Evolutionary conservation across 1,140 invertebrate genomes (phyloP).

Genomic region (Drosophila virilis): DNA sequence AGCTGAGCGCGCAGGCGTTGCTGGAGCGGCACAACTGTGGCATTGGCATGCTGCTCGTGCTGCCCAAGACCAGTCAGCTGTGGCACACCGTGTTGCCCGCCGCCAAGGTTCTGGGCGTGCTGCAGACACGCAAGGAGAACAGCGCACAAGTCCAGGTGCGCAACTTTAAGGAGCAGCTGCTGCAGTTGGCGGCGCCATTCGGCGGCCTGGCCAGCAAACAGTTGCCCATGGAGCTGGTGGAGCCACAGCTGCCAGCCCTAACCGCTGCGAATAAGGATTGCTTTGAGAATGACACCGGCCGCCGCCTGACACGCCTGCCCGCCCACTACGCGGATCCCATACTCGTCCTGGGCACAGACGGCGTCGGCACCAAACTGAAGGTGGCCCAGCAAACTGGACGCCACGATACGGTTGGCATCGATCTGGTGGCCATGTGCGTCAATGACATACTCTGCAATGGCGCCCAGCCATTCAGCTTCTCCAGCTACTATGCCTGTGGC

Average conservation of each 20-base stretch:
- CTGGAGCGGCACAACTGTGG: constrained; percentile 97
- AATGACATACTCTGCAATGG: constrained; percentile 98
- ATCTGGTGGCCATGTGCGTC: constrained; percentile 99
- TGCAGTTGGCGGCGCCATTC: constrained; percentile 46
- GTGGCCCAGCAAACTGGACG: constrained; percentile 92
- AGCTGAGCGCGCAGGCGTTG: constrained; percentile 90
- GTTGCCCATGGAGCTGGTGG: constrained; percentile 35
- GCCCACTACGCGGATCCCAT: constrained; percentile 91
- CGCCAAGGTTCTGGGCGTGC: constrained; percentile 71
- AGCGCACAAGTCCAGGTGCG: constrained; percentile 48
- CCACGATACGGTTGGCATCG: constrained; percentile 94
- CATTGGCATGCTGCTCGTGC: constrained; percentile 93
- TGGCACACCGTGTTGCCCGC: constrained; percentile 61
- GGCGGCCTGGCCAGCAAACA: constrained; percentile 36
- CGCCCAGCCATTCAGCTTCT: constrained; percentile 96
- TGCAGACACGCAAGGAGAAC: constrained; percentile 33
- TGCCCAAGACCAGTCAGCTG: constrained; percentile 54
- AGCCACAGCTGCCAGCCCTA: background rate
- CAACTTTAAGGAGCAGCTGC: constrained; percentile 66
- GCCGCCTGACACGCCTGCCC: constrained; percentile 60
- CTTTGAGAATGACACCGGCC: constrained; percentile 56
- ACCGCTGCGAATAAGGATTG: constrained; percentile 37
- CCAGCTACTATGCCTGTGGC: constrained; percentile 98
- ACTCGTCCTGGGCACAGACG: constrained; percentile 97
- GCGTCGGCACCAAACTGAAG: constrained; percentile 98